These are phyloP conservation scores for Cliona cf. orientalis DNA, from an alignment of 37 sponge, comb jelly and placozoan genomes.

Conservation along the genomic window DNA sequence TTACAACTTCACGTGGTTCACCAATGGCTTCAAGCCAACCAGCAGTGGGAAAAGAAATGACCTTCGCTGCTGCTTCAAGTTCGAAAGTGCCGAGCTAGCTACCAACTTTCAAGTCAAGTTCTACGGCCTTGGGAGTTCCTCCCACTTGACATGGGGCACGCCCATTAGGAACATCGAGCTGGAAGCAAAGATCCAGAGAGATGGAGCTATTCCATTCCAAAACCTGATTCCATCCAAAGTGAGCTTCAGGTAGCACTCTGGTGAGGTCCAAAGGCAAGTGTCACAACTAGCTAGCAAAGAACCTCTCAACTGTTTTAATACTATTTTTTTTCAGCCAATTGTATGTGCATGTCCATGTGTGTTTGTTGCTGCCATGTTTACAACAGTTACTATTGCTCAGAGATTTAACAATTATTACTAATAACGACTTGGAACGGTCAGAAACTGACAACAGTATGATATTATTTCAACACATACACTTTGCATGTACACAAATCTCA, in stretches of 20 bases:
- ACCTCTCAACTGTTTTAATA: no score
- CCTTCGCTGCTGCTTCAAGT: constrained; percentile 24
- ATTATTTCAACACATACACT: no score
- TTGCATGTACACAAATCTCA: no score
- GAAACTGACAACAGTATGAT: no score
- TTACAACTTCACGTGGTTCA: constrained; percentile 66
- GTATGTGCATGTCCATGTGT: no score
- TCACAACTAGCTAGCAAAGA: no score
- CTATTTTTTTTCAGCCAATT: no score
- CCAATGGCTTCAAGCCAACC: constrained; percentile 58
- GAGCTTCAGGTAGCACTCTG: constrained; percentile 8
- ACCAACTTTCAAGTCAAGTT: constrained; percentile 50
- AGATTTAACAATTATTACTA: no score
- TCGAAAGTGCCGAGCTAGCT: constrained; percentile 27
- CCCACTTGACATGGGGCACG: constrained; percentile 70
- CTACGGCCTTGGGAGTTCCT: constrained; percentile 20
- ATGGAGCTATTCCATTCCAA: background rate
- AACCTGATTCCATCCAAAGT: constrained; percentile 30
- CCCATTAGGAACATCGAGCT: constrained; percentile 39
- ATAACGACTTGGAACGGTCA: no score
- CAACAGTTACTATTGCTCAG: no score
- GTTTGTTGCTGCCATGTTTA: no score
- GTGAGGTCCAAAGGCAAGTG: no score
- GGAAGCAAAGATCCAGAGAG: background rate
- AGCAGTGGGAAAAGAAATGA: constrained; percentile 28